Evolutionary conservation across 2,888 invertebrate species (phyloP).

Genomic region (Drosophila paracracens): DNA sequence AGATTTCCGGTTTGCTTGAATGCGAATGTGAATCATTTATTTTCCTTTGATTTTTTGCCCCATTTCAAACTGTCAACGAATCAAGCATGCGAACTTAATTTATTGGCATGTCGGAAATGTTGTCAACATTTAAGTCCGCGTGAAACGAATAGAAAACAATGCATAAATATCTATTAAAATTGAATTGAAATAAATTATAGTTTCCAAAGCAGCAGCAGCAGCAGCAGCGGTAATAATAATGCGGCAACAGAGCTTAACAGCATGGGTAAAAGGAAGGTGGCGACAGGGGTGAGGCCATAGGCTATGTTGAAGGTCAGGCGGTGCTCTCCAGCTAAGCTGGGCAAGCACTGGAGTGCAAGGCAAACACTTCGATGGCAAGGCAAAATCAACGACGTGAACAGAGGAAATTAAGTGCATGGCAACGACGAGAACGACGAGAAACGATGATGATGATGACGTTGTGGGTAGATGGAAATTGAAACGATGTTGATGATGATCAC

Average conservation of each 20-base stretch:
- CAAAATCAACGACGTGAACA: conserved; percentile 65
- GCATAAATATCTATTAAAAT: conserved; percentile 76
- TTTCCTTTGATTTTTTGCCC: neutral
- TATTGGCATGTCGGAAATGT: conserved; percentile 65
- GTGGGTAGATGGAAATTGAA: neutral
- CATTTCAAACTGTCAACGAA: conserved; percentile 37
- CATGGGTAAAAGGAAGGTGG: neutral
- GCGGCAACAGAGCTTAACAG: conserved; percentile 12
- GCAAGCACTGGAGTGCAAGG: conserved; percentile 60
- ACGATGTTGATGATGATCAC: conserved; percentile 1
- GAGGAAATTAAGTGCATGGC: conserved; percentile 73
- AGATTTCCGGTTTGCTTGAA: neutral
- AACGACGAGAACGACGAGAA: conserved; percentile 37
- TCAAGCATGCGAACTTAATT: conserved; percentile 50
- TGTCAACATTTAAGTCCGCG: conserved; percentile 43
- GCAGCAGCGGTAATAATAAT: conserved; percentile 32
- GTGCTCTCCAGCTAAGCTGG: conserved; percentile 37
- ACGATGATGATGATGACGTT: neutral
- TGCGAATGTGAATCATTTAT: conserved; percentile 9
- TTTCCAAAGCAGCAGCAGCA: conserved; percentile 33
- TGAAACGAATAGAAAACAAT: conserved; percentile 52
- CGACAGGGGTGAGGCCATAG: conserved; percentile 7
- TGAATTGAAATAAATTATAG: conserved; percentile 73
- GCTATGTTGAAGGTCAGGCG: conserved; percentile 44
- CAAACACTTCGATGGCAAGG: conserved; percentile 65